Conservation (phyloP, 2,888 invertebrate species). For the Napeogenes inachia region DNA sequence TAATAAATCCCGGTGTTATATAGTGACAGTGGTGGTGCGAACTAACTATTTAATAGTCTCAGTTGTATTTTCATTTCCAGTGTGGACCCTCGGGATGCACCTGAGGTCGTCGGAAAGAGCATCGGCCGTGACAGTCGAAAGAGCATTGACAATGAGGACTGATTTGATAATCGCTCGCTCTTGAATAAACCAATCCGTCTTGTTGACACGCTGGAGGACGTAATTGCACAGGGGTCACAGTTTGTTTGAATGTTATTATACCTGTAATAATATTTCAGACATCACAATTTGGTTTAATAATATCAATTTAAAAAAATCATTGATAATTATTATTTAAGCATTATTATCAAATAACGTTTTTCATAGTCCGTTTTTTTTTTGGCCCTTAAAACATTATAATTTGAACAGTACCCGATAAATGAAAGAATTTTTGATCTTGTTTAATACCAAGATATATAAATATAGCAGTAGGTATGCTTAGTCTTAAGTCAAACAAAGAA, state of each 20-base stretch:
- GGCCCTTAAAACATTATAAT: no score
- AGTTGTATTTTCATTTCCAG: conserved; percentile 30
- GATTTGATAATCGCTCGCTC: conserved; percentile 72
- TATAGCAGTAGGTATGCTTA: neutral
- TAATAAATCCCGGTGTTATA: no score
- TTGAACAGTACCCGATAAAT: no score
- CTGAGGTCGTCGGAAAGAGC: conserved; percentile 49
- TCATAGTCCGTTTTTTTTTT: no score
- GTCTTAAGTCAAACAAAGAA: conserved; percentile 44
- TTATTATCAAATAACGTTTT: no score
- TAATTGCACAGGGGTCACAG: conserved; percentile 21
- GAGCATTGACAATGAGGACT: conserved; percentile 55
- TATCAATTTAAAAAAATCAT: neutral
- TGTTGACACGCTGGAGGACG: conserved; percentile 39
- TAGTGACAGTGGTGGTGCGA: conserved; percentile 1
- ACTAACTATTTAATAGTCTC: conserved; percentile 19
- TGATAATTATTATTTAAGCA: neutral
- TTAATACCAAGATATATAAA: no score
- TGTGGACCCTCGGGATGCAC: conserved; percentile 42
- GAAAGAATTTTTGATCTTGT: no score
- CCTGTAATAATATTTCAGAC: neutral
- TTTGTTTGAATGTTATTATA: conserved; percentile 10
- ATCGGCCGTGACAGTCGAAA: conserved; percentile 72
- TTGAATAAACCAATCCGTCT: conserved; percentile 70
- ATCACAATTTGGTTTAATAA: neutral